Base-by-base conservation (phyloP, 37 sponge, comb jelly and placozoan species). In the Crambe crambe region DNA sequence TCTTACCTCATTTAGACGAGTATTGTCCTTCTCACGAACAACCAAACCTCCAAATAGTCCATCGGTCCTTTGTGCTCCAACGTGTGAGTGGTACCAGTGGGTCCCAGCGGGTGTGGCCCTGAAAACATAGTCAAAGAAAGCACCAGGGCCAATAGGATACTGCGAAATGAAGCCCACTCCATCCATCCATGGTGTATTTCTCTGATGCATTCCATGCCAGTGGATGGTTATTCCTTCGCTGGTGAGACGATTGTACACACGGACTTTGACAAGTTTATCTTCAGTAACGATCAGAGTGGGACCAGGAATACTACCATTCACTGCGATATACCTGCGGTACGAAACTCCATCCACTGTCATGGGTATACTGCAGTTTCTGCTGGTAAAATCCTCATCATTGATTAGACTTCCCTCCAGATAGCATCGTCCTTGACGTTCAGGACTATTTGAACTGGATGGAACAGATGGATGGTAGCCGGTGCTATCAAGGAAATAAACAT, bases 41-140 rank as follows among this genome's bases (percentile, higher is more conserved):
- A 92, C 71, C n/a, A 92, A 68, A 25, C 89, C 82, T 42, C 93
- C 93, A 56, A 77, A 88, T 25, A 85, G 72, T 40, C 93, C 93
- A 25, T 88, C 86, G 34, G 89, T 85, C 61, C 89, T 43, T 62
- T 92, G 86, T 37, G 81, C 78, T 21, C 86, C 89, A 31, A 61
- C 73, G 74, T 92, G 93, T 0, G 93, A 80, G 43, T 92, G 93
- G 64, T 92, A 92, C 93, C 93, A 92, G 79, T 80, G 77, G 20
- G 93, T 92, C 0, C 93, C 93, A 56, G 85, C 42, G 20, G 80
- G 85, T 17, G 34, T 58, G 23, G 86, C 85, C 30, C 30, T 77
- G 62, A 92, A 92, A 9, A 47, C 62, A 70, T 92, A 92, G 10
- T 42, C 68, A 57, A 85, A 92, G 9, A 32, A 57, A 30, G 72